These are phyloP conservation scores for Vombatus ursinus DNA, from an alignment of 2,113 vertebrate species.

Conservation along the genomic window DNA sequence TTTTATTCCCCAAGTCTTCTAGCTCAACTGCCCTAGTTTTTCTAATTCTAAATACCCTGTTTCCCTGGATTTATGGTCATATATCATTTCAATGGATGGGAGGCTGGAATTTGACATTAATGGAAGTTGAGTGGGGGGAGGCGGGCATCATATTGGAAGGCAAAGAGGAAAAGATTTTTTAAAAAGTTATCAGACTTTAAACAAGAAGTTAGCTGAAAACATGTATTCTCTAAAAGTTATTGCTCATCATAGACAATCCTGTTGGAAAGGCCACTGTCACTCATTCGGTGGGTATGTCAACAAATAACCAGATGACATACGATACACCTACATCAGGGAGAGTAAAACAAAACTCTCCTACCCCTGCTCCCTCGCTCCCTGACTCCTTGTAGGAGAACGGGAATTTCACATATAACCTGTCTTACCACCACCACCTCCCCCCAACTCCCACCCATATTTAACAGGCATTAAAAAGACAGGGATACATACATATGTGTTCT, in stretches of 20 bases:
- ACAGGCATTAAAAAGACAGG: background rate
- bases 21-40: constrained; percentile 17
- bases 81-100: constrained; percentile 31
- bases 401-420: background rate
- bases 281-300: background rate
- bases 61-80: constrained; percentile 3
- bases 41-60: background rate
- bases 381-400: background rate
- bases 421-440: background rate
- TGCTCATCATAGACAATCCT: background rate
- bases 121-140: background rate
- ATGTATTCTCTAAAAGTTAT: background rate
- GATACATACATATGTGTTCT: background rate
- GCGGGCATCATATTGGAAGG: background rate
- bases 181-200: background rate
- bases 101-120: background rate
- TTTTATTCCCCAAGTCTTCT: background rate
- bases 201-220: background rate
- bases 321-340: background rate
- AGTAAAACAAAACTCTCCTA: background rate
- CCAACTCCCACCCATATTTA: background rate
- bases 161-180: background rate
- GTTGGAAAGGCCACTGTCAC: background rate
- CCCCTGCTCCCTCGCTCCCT: background rate
- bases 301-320: background rate